Evolutionary conservation across 2,113 vertebrate species (phyloP).

Genomic region (Conger conger): DNA sequence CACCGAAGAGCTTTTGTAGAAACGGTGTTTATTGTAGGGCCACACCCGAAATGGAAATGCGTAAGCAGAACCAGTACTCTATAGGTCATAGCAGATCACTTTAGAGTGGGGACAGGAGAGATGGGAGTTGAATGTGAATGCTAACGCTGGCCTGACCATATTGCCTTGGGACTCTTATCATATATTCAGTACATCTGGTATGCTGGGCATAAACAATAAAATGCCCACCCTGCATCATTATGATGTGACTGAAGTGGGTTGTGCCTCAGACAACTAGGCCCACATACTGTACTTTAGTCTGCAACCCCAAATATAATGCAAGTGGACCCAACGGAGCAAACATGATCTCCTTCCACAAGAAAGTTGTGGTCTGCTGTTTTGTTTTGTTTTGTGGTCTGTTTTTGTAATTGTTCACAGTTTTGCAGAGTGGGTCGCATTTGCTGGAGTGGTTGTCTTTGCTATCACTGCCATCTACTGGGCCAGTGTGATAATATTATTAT

Average conservation of each 20-base stretch:
- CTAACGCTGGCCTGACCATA: too few species aligned
- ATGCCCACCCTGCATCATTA: too few species aligned
- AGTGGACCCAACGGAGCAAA: neutral
- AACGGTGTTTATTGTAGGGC: neutral
- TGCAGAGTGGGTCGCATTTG: neutral
- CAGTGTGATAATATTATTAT: constrained; percentile 32
- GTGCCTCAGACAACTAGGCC: too few species aligned
- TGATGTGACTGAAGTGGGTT: too few species aligned
- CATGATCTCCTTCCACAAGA: neutral
- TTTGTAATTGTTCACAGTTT: neutral
- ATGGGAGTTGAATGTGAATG: neutral
- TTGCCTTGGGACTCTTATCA: neutral
- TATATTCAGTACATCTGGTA: too few species aligned
- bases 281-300: neutral
- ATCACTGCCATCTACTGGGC: constrained; percentile 58
- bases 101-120: neutral
- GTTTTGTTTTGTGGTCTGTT: neutral
- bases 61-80: neutral
- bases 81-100: neutral
- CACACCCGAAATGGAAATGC: neutral
- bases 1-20: neutral
- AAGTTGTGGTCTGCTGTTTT: neutral
- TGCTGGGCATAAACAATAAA: too few species aligned
- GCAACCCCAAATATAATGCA: neutral
- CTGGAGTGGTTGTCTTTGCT: constrained; percentile 42